phyloP scores from a whole-genome alignment of 1,140 invertebrate genomes.

The Batillaria attramentaria region DNA sequence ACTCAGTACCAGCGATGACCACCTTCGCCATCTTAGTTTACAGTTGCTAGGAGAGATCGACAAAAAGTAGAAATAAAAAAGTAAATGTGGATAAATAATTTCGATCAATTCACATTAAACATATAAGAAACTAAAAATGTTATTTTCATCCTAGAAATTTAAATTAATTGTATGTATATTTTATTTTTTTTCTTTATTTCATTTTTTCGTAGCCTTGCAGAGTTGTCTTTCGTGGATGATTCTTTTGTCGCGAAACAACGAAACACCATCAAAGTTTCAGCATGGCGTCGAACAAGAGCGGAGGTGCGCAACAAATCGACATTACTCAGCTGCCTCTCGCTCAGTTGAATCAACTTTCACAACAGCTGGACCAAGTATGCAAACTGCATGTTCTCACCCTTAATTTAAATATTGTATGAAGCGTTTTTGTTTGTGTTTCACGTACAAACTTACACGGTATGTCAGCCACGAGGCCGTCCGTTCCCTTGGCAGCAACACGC shows the following conservation, averaged over 20 bases:
- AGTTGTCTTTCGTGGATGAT: too few relatives aligned
- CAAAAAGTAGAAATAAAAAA: neutral
- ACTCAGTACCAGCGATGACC: conserved; percentile 60
- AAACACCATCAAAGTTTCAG: conserved; percentile 9
- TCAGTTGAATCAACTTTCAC: conserved; percentile 85
- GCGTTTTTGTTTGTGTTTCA: neutral
- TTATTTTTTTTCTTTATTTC: too few relatives aligned
- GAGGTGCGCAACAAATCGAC: conserved; percentile 75
- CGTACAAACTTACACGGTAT: neutral
- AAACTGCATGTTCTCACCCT: too few relatives aligned
- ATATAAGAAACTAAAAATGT: too few relatives aligned
- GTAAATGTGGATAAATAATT: neutral
- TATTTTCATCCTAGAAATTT: too few relatives aligned
- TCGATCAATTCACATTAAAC: too few relatives aligned
- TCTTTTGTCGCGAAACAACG: neutral
- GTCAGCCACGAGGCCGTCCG: neutral
- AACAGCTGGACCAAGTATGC: conserved; percentile 87
- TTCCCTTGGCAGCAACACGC: neutral
- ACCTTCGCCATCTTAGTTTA: conserved; percentile 65
- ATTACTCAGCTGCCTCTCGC: conserved; percentile 83
- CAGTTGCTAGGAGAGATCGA: conserved; percentile 36
- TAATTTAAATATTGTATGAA: neutral
- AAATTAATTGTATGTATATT: too few relatives aligned
- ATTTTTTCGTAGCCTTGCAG: too few relatives aligned
- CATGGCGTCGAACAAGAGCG: conserved; percentile 31